These are phyloP conservation scores for Lepilemur septentrionalis DNA, from an alignment of 2,797 vertebrate genomes.

Conservation along the genomic window DNA sequence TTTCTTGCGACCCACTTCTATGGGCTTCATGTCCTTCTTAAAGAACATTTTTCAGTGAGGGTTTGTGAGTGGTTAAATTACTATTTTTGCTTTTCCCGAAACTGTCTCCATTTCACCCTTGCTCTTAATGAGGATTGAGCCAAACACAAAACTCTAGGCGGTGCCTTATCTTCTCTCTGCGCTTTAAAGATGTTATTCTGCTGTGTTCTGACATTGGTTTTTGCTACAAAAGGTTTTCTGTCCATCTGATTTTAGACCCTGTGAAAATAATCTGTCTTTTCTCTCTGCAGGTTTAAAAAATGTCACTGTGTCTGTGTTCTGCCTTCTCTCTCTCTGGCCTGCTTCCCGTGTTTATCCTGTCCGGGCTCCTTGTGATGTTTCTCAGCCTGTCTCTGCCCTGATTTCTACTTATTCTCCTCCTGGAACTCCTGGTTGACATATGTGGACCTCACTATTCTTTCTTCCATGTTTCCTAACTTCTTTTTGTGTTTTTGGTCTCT, in stretches of 20 bases:
- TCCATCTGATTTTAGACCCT: not conserved
- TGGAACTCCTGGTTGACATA: accelerated
- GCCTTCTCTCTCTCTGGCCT: not conserved
- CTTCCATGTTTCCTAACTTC: not conserved
- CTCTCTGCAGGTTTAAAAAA: not conserved
- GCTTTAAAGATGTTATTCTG: not conserved
- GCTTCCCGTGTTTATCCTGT: not conserved
- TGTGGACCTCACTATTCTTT: not conserved
- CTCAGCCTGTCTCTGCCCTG: no score
- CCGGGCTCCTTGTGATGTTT: not conserved
- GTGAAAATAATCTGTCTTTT: not conserved
- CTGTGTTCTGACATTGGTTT: not conserved
- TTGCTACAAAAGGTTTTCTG: not conserved
- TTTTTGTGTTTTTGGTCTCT: not conserved
- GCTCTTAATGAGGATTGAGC: not conserved
- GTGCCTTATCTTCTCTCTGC: not conserved
- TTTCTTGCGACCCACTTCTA: not conserved
- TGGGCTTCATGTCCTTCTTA: not conserved
- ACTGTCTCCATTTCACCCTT: not conserved
- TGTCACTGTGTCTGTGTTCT: not conserved
- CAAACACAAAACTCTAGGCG: not conserved
- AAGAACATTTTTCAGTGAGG: not conserved
- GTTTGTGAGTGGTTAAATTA: not conserved
- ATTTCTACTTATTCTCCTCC: not conserved
- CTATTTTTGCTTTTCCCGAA: not conserved